These are phyloP conservation scores for Pontoporia blainvillei DNA, from an alignment of 2,113 vertebrate genomes.

Conservation along the genomic window DNA sequence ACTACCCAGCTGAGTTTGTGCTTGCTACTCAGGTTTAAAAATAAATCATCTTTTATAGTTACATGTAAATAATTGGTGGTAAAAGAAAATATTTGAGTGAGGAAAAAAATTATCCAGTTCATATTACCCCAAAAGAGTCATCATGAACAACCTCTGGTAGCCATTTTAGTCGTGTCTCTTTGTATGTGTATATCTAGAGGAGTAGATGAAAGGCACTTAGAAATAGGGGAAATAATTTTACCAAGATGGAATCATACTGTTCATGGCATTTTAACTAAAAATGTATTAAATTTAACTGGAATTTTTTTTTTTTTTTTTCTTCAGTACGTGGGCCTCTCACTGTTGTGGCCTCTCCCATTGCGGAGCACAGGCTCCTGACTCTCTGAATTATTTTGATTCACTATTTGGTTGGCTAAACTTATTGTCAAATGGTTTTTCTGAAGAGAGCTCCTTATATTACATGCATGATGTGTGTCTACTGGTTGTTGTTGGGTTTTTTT, in stretches of 20 bases:
- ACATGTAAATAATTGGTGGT: neutral
- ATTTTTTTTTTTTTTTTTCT: neutral
- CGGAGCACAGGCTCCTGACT: no score
- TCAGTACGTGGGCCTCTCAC: no score
- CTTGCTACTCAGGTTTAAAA: neutral
- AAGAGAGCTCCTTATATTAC: neutral
- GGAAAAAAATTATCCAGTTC: neutral
- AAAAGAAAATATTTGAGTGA: neutral
- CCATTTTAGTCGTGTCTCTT: neutral
- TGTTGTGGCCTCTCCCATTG: no score
- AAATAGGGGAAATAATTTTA: neutral
- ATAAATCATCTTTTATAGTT: neutral
- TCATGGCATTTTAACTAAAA: neutral
- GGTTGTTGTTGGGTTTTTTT: neutral
- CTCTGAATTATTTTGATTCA: neutral
- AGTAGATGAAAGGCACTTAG: neutral
- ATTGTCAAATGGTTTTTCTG: neutral
- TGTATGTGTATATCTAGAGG: neutral
- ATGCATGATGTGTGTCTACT: neutral
- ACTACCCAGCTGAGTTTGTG: neutral
- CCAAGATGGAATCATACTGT: neutral
- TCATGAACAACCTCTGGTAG: neutral
- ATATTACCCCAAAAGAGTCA: neutral
- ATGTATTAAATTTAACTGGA: neutral
- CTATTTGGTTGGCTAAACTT: neutral